Evolutionary conservation across 2,113 vertebrate species (phyloP).

Genomic region (Poecile atricapillus): DNA sequence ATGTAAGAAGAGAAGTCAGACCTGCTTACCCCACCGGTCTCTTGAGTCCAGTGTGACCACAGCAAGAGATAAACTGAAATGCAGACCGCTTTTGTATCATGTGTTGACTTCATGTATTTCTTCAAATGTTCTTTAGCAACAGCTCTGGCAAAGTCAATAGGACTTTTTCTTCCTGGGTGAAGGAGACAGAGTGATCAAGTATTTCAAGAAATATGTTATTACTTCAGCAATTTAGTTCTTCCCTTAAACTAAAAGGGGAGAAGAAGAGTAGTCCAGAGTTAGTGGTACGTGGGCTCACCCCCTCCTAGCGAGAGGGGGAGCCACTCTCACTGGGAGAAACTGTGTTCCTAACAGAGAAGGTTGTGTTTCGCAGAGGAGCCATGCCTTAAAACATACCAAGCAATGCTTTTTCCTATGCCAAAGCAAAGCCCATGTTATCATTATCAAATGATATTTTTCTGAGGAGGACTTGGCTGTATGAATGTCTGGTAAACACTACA

Average conservation of each 20-base stretch:
- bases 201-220: neutral
- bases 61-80: neutral
- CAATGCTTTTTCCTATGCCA: neutral
- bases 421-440: neutral
- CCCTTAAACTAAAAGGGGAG: too few relatives aligned
- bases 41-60: neutral
- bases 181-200: neutral
- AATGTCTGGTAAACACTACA: constrained; percentile 44
- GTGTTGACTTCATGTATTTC: neutral
- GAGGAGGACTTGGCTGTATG: neutral
- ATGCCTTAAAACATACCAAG: neutral
- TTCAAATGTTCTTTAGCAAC: neutral
- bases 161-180: neutral
- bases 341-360: neutral
- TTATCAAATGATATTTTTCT: neutral
- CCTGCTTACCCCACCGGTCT: neutral
- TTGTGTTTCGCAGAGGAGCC: neutral
- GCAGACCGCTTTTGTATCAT: neutral
- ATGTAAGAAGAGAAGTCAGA: neutral
- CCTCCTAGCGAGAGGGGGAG: neutral
- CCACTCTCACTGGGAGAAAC: neutral
- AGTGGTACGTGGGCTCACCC: neutral
- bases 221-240: neutral
- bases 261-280: neutral
- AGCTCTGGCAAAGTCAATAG: neutral